Evolutionary conservation across 2,113 vertebrate genomes (phyloP), one percentile per base, ranked within the genome.

Genomic region (Podilymbus podiceps): DNA sequence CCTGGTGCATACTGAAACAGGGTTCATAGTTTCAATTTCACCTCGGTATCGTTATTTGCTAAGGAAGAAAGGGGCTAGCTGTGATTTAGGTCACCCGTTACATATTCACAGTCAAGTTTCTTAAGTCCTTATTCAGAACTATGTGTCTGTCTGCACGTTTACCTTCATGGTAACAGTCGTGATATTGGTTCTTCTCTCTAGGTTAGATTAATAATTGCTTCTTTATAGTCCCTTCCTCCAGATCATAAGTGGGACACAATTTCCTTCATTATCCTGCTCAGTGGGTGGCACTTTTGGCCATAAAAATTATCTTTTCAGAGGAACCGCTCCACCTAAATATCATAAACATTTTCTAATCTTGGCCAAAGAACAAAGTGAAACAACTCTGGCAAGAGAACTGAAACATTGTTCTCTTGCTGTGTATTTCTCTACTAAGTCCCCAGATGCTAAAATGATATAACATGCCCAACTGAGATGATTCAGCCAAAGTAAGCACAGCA

Each of bases 401-500:
- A 96, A 95, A 93, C 94, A 86, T 96, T 95, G 88, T 94, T 97
- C 94, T 95, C 93, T 96, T 73, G 44, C 91, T 93, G 88, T 92
- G 92, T 94, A 30, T 93, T 92, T 82, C 91, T 96, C 59, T 69
- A 40, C 79, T 73, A 84, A 97, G 78, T 95, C 95, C 97, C 96
- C 96, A 95, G 95, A 97, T 95, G 91, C 95, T 93, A 80, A 88
- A 95, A 84, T 68, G 85, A 95, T 93, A 77, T 25, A 74, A 90
- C 55, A 8, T 94, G 96, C 88, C 80, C 90, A 85, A 11, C 6
- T 85, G 92, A 92, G 88, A 93, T 88, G 81, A 94, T 93, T 94
- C 89, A 95, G 94, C 95, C 96, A 96, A 97, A 97, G 84, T 62
- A 95, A 97, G 94, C 95, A 82, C 79, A 93, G 96, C 92, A 96